Conservation (phyloP, 2,888 invertebrate species). For the Diabrotica balteata region DNA sequence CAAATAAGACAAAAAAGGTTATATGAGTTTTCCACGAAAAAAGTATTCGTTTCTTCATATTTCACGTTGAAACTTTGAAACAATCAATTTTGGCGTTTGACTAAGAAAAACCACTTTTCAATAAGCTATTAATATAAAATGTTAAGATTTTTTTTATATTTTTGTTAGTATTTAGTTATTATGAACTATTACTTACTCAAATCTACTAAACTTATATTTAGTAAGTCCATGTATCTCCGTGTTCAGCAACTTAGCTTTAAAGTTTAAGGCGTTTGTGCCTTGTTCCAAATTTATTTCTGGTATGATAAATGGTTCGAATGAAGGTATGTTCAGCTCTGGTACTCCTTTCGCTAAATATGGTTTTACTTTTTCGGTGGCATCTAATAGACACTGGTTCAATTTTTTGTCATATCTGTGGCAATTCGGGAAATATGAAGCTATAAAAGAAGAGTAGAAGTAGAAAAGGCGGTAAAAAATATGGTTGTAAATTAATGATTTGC, state of each 20-base stretch:
- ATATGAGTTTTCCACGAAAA: too few species aligned
- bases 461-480: too few species aligned
- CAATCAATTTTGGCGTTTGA: too few species aligned
- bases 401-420: slow-evolving; percentile 50
- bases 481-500: too few species aligned
- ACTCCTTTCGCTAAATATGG: slow-evolving; percentile 51
- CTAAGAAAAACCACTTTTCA: too few species aligned
- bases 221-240: slow-evolving; percentile 41
- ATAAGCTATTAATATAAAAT: too few species aligned
- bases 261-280: slow-evolving; percentile 44
- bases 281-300: slow-evolving; percentile 47
- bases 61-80: too few species aligned
- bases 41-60: too few species aligned
- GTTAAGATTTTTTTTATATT: too few species aligned
- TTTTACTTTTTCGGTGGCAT: slow-evolving; percentile 45
- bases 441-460: slow-evolving; percentile 3
- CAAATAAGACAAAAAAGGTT: too few species aligned
- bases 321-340: slow-evolving; percentile 51
- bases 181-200: slow-evolving; percentile 41
- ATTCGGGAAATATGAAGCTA: slow-evolving; percentile 27
- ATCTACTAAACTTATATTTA: slow-evolving; percentile 42
- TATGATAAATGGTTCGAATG: slow-evolving; percentile 50
- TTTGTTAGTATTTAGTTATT: too few species aligned
- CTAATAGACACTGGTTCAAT: slow-evolving; percentile 48
- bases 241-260: slow-evolving; percentile 45